A percentile compares a stretch with the other conserved stretches of the same genome.
These are phyloP conservation scores for Eriocheir sinensis DNA, from an alignment of 1,140 invertebrate genomes.

Conservation along the genomic window DNA sequence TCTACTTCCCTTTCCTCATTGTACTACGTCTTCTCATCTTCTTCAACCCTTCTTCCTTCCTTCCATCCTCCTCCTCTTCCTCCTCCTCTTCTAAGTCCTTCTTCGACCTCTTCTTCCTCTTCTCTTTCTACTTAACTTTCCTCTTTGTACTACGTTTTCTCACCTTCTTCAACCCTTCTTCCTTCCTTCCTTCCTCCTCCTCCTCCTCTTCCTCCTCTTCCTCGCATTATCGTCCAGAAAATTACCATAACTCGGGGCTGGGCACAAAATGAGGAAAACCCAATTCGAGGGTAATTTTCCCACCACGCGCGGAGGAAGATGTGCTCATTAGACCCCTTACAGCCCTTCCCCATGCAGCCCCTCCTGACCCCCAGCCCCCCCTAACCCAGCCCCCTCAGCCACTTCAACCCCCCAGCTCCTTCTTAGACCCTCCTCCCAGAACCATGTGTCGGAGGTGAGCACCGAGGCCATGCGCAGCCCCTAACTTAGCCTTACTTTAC, in stretches of 20 bases:
- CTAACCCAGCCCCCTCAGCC: background rate
- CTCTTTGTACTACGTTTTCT: background rate
- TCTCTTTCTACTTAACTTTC: too few species aligned
- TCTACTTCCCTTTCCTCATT: background rate
- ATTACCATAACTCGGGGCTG: background rate
- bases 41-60: too few species aligned
- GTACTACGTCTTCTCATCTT: background rate
- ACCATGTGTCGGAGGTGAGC: too few species aligned
- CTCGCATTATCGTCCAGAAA: background rate
- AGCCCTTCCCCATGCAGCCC: background rate
- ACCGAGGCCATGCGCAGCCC: too few species aligned
- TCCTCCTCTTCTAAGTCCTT: background rate
- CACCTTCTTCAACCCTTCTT: background rate
- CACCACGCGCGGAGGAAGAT: background rate
- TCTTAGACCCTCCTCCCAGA: too few species aligned
- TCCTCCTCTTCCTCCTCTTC: conserved; percentile 19
- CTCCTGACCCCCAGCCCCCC: background rate
- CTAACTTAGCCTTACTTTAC: too few species aligned
- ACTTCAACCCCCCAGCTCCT: too few species aligned
- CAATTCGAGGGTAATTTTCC: background rate
- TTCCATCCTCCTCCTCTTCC: too few species aligned
- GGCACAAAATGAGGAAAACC: background rate
- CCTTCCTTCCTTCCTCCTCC: background rate
- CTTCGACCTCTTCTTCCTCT: background rate
- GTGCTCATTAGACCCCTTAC: background rate